Conservation (phyloP, 2,797 vertebrate species). For the Rhinoraja longicauda region DNA sequence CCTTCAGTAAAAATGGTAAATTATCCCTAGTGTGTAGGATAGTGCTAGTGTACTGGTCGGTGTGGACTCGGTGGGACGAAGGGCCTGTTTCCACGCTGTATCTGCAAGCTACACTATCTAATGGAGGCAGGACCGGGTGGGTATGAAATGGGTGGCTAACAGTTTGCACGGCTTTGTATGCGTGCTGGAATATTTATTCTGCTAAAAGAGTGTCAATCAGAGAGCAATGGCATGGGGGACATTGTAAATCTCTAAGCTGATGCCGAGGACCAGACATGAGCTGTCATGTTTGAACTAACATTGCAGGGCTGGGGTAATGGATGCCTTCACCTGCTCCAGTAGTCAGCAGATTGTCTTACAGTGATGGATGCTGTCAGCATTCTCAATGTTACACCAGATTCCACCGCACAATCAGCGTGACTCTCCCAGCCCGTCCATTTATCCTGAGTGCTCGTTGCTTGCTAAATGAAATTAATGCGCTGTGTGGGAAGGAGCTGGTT, state of each 20-base stretch:
- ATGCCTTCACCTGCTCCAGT: conserved; percentile 97
- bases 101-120: neutral
- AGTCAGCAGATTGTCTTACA: conserved; percentile 90
- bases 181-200: conserved; percentile 73
- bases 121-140: neutral
- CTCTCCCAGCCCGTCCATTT: conserved; percentile 96
- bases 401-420: conserved; percentile 99
- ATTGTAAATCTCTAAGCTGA: conserved; percentile 86
- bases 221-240: conserved; percentile 79
- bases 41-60: too few relatives aligned
- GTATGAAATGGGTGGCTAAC: conserved; percentile 21
- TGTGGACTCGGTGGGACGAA: too few relatives aligned
- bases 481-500: conserved; percentile 49
- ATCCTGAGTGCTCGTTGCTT: conserved; percentile 91
- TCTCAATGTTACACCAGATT: conserved; percentile 86
- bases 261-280: conserved; percentile 76
- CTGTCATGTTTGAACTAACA: conserved; percentile 76
- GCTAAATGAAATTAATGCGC: conserved; percentile 99
- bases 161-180: conserved; percentile 52
- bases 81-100: too few relatives aligned
- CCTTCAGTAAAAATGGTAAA: too few relatives aligned
- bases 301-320: conserved; percentile 89
- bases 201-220: conserved; percentile 90
- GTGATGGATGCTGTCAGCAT: conserved; percentile 97
- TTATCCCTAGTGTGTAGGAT: too few relatives aligned